phyloP scores from a whole-genome alignment of 2,888 invertebrate genomes.

The Platycheirus rosarum region DNA sequence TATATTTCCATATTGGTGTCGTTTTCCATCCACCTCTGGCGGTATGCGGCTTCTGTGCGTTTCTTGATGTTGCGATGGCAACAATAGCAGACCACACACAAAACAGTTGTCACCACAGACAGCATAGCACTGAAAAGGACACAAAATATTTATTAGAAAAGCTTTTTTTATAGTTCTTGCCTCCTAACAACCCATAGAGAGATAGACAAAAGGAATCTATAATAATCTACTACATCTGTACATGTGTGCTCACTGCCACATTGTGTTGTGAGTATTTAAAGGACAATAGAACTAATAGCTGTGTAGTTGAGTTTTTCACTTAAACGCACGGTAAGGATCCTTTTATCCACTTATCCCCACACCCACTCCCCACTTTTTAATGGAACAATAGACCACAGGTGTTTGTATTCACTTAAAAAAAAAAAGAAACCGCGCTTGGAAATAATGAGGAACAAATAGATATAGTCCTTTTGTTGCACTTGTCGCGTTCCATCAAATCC shows the following conservation, averaged over 20 bases:
- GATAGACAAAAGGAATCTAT: slow-evolving; percentile 54
- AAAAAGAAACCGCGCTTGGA: not conserved
- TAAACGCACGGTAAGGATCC: slow-evolving; percentile 23
- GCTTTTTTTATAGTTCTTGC: not conserved
- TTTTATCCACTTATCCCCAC: not conserved
- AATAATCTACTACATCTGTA: slow-evolving; percentile 29
- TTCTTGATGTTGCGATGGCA: slow-evolving; percentile 83
- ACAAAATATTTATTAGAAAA: slow-evolving; percentile 56
- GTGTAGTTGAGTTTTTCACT: slow-evolving; percentile 30
- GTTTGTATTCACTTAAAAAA: slow-evolving; percentile 33
- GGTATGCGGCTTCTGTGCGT: slow-evolving; percentile 81
- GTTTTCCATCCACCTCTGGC: slow-evolving; percentile 82
- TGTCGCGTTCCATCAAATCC: not conserved
- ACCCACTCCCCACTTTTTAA: not conserved
- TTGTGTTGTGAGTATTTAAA: slow-evolving; percentile 30
- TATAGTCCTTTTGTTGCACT: slow-evolving; percentile 8
- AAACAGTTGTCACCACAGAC: slow-evolving; percentile 89
- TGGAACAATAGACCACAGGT: slow-evolving; percentile 54
- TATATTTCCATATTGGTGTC: slow-evolving; percentile 83
- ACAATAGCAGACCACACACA: slow-evolving; percentile 90
- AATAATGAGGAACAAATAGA: slow-evolving; percentile 21
- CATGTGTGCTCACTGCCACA: slow-evolving; percentile 8
- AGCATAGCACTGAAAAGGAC: slow-evolving; percentile 87
- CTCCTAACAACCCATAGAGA: slow-evolving; percentile 24
- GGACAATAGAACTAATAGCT: slow-evolving; percentile 58